phyloP scores from a whole-genome alignment of 2,888 invertebrate species.

The Tupiocoris notatus region DNA sequence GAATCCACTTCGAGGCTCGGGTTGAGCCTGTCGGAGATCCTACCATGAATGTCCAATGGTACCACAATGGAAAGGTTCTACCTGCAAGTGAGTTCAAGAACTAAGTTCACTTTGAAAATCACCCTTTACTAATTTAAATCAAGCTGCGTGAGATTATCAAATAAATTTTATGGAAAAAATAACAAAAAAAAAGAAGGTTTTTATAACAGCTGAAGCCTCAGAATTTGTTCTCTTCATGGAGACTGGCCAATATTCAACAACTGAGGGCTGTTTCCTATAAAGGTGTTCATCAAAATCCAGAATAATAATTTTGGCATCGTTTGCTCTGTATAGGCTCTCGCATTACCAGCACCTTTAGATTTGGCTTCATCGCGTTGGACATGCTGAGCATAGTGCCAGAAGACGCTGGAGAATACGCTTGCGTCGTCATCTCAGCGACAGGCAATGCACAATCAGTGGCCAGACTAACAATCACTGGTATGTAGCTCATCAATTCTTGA shows the following conservation, averaged over 20 bases:
- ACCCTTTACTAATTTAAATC: too few species aligned
- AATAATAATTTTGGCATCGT: too few species aligned
- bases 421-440: constrained; percentile 80
- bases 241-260: too few species aligned
- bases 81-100: constrained; percentile 74
- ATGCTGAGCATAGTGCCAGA: constrained; percentile 79
- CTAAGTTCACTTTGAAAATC: too few species aligned
- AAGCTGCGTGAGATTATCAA: too few species aligned
- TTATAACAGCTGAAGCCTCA: too few species aligned
- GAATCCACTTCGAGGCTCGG: constrained; percentile 95
- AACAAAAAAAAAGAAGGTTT: too few species aligned
- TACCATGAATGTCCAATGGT: constrained; percentile 95
- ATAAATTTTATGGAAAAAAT: too few species aligned
- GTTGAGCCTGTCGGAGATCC: constrained; percentile 97
- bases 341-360: constrained; percentile 91
- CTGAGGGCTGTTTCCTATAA: too few species aligned
- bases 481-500: constrained; percentile 47
- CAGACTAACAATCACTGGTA: constrained; percentile 69
- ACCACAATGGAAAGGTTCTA: constrained; percentile 84
- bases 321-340: constrained; percentile 75
- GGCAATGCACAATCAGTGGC: constrained; percentile 86
- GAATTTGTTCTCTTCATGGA: too few species aligned
- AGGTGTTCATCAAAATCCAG: too few species aligned
- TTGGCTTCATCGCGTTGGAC: constrained; percentile 95
- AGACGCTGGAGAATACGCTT: constrained; percentile 88